A percentile compares a stretch with the other conserved stretches of the same genome.
Conservation (phyloP, 2,113 vertebrate species). For the Phoenicopterus ruber region DNA sequence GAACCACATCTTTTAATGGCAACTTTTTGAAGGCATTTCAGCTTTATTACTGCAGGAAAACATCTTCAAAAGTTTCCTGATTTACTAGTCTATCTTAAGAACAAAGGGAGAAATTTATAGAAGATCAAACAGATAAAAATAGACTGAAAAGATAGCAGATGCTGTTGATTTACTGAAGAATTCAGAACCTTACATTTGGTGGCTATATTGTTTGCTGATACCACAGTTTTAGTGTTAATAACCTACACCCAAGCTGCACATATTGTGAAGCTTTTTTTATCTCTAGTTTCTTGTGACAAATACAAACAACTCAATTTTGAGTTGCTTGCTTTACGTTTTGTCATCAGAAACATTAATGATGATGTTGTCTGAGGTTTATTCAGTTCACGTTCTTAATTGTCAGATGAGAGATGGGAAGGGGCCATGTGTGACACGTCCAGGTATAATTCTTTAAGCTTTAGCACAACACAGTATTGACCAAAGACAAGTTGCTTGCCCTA, state of each 20-base stretch:
- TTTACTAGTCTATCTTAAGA: slow-evolving; percentile 57
- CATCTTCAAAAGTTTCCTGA: slow-evolving; percentile 31
- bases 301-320: neutral
- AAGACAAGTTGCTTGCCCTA: neutral
- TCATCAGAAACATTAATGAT: neutral
- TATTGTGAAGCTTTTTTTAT: neutral
- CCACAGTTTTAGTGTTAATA: slow-evolving; percentile 21
- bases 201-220: slow-evolving; percentile 37
- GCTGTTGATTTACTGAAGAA: slow-evolving; percentile 36
- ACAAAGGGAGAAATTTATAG: slow-evolving; percentile 58
- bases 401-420: neutral
- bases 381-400: neutral
- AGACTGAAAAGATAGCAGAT: slow-evolving; percentile 34
- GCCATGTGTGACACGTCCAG: neutral
- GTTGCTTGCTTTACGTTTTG: neutral
- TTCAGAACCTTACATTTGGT: slow-evolving; percentile 13
- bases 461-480: neutral
- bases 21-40: slow-evolving; percentile 5
- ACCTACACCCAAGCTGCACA: neutral
- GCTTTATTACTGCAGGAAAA: slow-evolving; percentile 10
- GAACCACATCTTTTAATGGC: neutral
- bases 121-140: slow-evolving; percentile 60
- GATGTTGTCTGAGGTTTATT: neutral
- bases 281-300: neutral
- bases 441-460: neutral